Base-by-base conservation (phyloP, 2,113 vertebrate species). In the Saimiri boliviensis region DNA sequence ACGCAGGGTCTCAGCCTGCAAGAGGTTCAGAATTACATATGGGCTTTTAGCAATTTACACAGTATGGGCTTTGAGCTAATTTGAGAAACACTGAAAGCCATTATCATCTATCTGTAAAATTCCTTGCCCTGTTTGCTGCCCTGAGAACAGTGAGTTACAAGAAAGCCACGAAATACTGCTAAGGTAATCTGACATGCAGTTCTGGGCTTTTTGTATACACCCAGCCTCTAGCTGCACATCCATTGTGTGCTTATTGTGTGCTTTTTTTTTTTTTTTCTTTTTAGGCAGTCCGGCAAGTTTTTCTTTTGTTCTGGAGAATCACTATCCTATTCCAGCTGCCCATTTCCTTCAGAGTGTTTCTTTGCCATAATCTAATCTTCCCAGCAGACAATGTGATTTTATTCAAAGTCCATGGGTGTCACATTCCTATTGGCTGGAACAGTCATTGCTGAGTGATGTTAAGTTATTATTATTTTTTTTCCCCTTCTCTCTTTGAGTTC, bases 31-130 rank as follows among this genome's bases (percentile, higher is more conserved):
- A 97, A 89, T 80, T 97, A 95, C 68, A 91, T 5, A 0, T 19
- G 40, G 82, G 79, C 94, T 82, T 97, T 98, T 96, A 98, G 92
- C 89, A 96, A 93, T 98, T 98, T 97, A 68, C 89, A 84, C 83
- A 96, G 92, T 82, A 73, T 45, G 84, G 95, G 85, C 63, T 97
- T 94, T 83, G 79, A 97, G 89, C 85, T 97, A 98, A 37, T 93
- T 89, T 95, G 80, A 94, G 74, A 96, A 86, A 80, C 4, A 17
- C 8, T 25, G 73, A 92, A 85, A 91, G 86, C 91, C 97, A 96
- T 79, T 97, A 91, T 96, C 77, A 1, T 0, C 89, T 92, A 82
- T 76, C 89, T 96, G 80, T 54, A 96, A 89, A 88, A 97, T 37
- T 30, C 32, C 82, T 95, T 91, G 66, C 25, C 49, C 80, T 97